A percentile compares a stretch with the other conserved stretches of the same genome.
Conservation (phyloP, 2,113 vertebrate species). For the Urocolius indicus region DNA sequence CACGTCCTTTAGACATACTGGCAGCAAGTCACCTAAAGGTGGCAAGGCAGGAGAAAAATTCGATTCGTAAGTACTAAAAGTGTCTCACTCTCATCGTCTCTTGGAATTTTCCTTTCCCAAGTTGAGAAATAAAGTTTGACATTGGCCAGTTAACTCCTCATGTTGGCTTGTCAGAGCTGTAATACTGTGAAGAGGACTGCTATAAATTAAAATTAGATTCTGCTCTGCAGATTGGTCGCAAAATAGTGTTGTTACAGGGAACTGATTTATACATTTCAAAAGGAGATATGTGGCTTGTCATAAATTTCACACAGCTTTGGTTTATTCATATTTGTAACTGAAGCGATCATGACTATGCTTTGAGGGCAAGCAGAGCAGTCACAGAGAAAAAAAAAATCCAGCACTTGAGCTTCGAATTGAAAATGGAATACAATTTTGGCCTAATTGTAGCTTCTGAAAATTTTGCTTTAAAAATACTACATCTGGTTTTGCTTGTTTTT, state of each 20-base stretch:
- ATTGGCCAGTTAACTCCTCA: background rate
- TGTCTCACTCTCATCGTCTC: accelerated
- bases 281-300: background rate
- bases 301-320: background rate
- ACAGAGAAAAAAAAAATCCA: background rate
- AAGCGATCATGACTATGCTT: background rate
- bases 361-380: background rate
- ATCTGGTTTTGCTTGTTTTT: background rate
- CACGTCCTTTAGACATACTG: background rate
- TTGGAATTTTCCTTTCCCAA: background rate
- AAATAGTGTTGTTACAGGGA: background rate
- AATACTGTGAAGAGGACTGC: background rate
- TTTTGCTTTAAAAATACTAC: background rate
- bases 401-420: background rate
- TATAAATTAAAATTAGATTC: background rate
- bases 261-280: background rate
- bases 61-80: background rate
- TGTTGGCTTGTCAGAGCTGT: background rate
- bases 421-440: background rate
- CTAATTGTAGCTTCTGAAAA: background rate
- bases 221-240: background rate
- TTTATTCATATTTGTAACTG: background rate
- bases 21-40: background rate
- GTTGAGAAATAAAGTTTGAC: background rate
- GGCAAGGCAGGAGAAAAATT: background rate